Base-by-base conservation (phyloP, 2,113 vertebrate species). In the Etheostoma spectabile region DNA sequence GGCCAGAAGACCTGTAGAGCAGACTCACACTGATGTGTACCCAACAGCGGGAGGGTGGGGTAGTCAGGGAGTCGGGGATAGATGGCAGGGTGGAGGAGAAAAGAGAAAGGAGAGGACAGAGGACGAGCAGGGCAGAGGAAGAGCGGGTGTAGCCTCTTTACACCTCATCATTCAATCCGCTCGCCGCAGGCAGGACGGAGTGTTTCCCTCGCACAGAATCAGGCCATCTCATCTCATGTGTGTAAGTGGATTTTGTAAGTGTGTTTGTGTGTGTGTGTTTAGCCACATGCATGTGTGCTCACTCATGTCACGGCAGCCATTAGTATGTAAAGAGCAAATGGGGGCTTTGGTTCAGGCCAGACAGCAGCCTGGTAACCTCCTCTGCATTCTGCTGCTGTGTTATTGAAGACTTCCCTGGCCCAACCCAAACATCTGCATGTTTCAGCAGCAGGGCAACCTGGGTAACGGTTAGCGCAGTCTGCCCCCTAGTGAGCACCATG, bases 401-500 rank as follows among this genome's bases (percentile, higher is more conserved):
- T 79, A 57, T 10, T 61, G 66, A 74, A 83, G 77, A 52, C 71
- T 63, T 61, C 61, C 42, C 53, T 63, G 63, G 84, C 74, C 82
- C 70, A 86, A 33, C 82, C 82, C 62, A 81, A 88, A 86, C 84
- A 87, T 90, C 82, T 88, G 82, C 84, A 80, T 80, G 42, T 5
- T 65, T 80, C 30, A 76, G 70, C 79, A 79, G 69, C 72, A 53
- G 45, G 19, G 63, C 24, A 49, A 2, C 49, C 48, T 27, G 70
- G 55, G 59, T 59, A 83, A 89, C 21, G n/a, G 70, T 74, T 79
- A 80, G 77, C 60, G n/a, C 87, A 85, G 57, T 71, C 81, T 92
- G 93, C 93, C 93, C 91, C 93, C 93, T 91, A 86, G 90, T 90
- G 93, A 73, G 52, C 83, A 3, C 2, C 35, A 1, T 0, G 24